phyloP scores from a whole-genome alignment of 2,113 vertebrate genomes.

The Symphodus melops region DNA sequence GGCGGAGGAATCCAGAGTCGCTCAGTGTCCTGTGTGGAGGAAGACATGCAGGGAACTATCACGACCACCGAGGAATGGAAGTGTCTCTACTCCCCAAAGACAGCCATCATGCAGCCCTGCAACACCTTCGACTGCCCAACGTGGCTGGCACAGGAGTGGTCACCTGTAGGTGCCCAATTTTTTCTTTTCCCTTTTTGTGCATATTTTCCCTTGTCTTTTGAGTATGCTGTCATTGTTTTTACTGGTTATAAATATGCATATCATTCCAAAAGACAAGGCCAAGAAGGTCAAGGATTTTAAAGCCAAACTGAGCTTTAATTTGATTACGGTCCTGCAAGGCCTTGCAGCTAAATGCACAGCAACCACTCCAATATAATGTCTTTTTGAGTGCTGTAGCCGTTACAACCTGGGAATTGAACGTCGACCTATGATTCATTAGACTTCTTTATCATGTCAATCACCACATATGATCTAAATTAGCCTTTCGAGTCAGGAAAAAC shows the following conservation, averaged over 20 bases:
- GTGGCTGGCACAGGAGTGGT: conserved; percentile 98
- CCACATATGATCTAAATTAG: neutral
- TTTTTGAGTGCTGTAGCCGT: too few relatives aligned
- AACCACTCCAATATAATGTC: neutral
- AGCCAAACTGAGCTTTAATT: neutral
- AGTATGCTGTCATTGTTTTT: neutral
- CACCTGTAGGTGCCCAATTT: conserved; percentile 85
- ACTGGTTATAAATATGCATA: neutral
- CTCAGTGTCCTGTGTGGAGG: conserved; percentile 94
- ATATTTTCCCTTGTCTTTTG: too few relatives aligned
- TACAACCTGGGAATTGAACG: too few relatives aligned
- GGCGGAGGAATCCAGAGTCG: conserved; percentile 96
- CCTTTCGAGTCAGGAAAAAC: neutral
- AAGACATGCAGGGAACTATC: conserved; percentile 94
- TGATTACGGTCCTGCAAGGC: neutral
- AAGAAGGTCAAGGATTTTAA: neutral
- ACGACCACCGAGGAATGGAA: conserved; percentile 96
- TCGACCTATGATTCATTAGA: neutral
- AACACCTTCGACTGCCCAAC: conserved; percentile 96
- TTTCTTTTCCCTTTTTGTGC: neutral
- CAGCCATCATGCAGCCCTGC: conserved; percentile 91
- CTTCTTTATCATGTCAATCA: neutral
- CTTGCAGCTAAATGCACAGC: neutral
- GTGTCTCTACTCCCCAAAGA: conserved; percentile 95
- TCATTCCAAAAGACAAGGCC: neutral